Evolutionary conservation across 2,113 vertebrate species (phyloP).

Genomic region (Phalacrocorax carbo): DNA sequence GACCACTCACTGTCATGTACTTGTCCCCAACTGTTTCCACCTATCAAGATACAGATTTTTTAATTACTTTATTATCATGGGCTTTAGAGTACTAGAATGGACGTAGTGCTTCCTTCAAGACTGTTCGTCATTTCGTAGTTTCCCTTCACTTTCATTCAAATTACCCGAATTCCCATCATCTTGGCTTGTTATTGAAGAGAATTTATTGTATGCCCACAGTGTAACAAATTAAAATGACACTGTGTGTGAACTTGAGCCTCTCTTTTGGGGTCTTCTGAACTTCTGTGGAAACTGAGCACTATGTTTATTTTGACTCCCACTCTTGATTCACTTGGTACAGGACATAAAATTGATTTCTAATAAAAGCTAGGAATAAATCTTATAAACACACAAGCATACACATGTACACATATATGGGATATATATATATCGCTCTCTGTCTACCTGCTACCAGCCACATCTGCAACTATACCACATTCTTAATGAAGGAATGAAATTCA

Average conservation of each 20-base stretch:
- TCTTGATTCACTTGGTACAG: not conserved
- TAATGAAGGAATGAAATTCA: not conserved
- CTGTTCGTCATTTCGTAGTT: not conserved
- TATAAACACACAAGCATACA: not conserved
- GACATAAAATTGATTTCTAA: not conserved
- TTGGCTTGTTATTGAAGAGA: not conserved
- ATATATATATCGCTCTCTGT: no score
- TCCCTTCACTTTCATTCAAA: not conserved
- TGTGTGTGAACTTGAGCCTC: not conserved
- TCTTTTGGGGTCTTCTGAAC: not conserved
- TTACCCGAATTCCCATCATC: not conserved
- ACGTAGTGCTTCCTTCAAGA: not conserved
- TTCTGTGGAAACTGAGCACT: not conserved
- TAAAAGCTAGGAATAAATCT: not conserved
- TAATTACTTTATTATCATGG: not conserved
- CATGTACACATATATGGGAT: not conserved
- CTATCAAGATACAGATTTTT: constrained; percentile 61
- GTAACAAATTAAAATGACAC: not conserved
- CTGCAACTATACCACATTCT: not conserved
- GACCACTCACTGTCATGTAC: constrained; percentile 98
- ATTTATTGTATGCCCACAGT: not conserved
- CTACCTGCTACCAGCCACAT: not conserved
- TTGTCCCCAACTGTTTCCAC: constrained; percentile 99
- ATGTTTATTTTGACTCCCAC: not conserved
- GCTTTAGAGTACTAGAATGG: not conserved